Evolutionary conservation across 1,140 invertebrate genomes (phyloP), one percentile per base, ranked within the genome.

Genomic region (Zaprionus davidi): DNA sequence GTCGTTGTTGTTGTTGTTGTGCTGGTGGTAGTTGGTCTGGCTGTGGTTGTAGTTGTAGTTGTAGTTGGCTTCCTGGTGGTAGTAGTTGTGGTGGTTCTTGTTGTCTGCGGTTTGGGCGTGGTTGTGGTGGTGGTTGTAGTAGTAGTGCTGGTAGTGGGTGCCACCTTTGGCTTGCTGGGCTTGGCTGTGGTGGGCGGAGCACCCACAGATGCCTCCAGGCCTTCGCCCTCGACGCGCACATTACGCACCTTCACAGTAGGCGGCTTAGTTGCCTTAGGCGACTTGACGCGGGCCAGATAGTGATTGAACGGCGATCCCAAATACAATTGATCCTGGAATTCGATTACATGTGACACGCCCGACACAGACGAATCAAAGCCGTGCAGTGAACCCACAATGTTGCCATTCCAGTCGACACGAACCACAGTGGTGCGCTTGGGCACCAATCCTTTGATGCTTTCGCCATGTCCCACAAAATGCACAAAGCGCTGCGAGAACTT

Each of bases 301-400:
- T 95, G 92, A 82, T 95, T 95, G 72, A 94, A 94, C 9, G 96
- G 96, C n/a, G 95, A 95, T 15, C 97, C 94, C 24, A 94, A 79
- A 49, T 93, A 93, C 4, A 95, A 79, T 76, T 93, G 92, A 69
- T 94, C 93, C 62, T 94, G 93, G 78, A 92, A 93, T 44, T 96
- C 94, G 62, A 95, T 94, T 2, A 95, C 95, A 83, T 96, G 94
- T 71, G 93, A 94, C 24, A 95, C 92, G 2, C 67, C 66, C 6
- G 34, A 7, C 0, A 95, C 68, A 31, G 91, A 93, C 26, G 81
- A 90, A 84, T 95, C 94, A 0, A 92, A 93, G 13, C 92, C 92
- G 77, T 95, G 94, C 46, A 95, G 92, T 38, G 94, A 94, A 41
- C 95, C 94, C 2, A 96, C 76, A 67, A 97, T 94, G 74, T 95